These are phyloP conservation scores for Epinotia bilunana DNA, from an alignment of 2,888 invertebrate species.

Conservation along the genomic window DNA sequence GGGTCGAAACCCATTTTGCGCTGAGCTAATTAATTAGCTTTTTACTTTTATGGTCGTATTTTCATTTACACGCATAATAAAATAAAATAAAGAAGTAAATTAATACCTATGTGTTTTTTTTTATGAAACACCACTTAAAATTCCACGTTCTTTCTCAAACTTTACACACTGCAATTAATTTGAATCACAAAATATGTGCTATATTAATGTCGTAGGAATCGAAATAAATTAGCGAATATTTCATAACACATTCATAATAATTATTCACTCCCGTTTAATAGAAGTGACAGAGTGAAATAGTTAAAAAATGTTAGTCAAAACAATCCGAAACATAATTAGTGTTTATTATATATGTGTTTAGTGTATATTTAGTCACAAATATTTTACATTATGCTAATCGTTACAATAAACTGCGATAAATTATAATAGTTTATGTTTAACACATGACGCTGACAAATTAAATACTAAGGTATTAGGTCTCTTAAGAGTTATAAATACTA, in stretches of 20 bases:
- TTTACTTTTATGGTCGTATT: too few species aligned
- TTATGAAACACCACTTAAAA: constrained; percentile 5
- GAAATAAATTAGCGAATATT: constrained; percentile 47
- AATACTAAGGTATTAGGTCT: too few species aligned
- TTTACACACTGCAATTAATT: not conserved
- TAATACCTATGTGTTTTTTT: not conserved
- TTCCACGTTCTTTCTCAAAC: constrained; percentile 4
- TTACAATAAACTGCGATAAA: constrained; percentile 31
- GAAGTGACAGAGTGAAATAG: constrained; percentile 51
- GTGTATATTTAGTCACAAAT: constrained; percentile 39
- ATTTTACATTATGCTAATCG: constrained; percentile 47
- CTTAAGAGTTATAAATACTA: too few species aligned
- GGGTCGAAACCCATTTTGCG: too few species aligned
- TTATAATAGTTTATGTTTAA: constrained; percentile 1
- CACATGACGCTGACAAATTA: not conserved
- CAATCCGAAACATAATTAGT: constrained; percentile 39
- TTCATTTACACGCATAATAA: not conserved
- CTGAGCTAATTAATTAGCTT: too few species aligned
- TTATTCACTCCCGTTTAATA: constrained; percentile 43
- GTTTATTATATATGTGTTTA: too few species aligned
- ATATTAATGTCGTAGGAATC: constrained; percentile 25
- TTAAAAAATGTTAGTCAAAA: constrained; percentile 50
- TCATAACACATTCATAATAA: constrained; percentile 47
- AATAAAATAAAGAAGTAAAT: not conserved
- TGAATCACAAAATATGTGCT: constrained; percentile 9